Percentiles rank a stretch among this genome's conserved stretches.
Conservation (phyloP, 2,888 invertebrate genomes). For the Diloba caeruleocephala region DNA sequence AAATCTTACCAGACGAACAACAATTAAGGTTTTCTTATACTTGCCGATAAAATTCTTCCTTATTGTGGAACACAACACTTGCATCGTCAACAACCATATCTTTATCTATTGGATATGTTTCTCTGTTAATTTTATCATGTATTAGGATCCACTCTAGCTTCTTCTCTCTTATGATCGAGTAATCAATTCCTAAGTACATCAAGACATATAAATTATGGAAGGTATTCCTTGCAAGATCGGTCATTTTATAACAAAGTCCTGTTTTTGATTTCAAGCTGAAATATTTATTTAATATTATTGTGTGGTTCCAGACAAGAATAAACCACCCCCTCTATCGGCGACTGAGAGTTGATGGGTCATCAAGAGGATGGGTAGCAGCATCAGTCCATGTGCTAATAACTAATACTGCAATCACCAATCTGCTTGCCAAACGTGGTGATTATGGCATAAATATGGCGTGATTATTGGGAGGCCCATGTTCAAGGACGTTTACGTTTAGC, state of each 20-base stretch:
- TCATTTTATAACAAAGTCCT: constrained; percentile 77
- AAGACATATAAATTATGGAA: constrained; percentile 76
- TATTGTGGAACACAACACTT: constrained; percentile 74
- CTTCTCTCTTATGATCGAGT: constrained; percentile 74
- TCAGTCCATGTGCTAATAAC: too few species aligned
- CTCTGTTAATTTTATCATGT: constrained; percentile 70
- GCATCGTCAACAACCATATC: constrained; percentile 73
- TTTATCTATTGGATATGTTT: constrained; percentile 77
- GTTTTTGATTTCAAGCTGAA: constrained; percentile 72
- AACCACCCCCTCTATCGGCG: too few species aligned
- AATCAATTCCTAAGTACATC: constrained; percentile 82
- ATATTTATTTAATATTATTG: constrained; percentile 14
- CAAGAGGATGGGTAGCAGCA: too few species aligned
- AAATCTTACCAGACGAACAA: too few species aligned
- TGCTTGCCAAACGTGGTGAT: too few species aligned
- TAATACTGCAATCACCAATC: too few species aligned
- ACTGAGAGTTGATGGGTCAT: too few species aligned
- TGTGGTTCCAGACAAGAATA: too few species aligned
- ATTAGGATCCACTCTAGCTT: constrained; percentile 75
- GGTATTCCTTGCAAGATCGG: constrained; percentile 65
- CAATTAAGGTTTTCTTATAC: constrained; percentile 5
- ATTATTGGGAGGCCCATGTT: too few species aligned
- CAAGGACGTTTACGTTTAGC: too few species aligned
- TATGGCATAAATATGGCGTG: too few species aligned
- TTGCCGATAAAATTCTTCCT: constrained; percentile 78